Percentiles rank a stretch among this genome's conserved stretches.
Conservation (phyloP, 2,113 vertebrate species). For the Xyliphius kryptos region DNA sequence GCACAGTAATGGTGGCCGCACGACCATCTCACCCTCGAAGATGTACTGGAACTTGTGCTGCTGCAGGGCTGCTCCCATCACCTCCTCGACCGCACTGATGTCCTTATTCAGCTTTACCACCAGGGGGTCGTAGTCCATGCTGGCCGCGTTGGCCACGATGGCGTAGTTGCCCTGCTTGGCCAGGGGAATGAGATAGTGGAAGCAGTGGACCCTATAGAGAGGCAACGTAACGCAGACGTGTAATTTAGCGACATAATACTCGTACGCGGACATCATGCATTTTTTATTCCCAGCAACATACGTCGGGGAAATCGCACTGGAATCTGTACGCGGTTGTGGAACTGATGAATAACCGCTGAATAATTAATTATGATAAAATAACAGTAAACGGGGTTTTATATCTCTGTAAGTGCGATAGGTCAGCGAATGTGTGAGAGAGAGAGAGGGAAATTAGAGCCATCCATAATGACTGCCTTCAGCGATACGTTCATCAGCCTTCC, state of each 20-base stretch:
- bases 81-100: constrained; percentile 92
- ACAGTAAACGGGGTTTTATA: too few relatives aligned
- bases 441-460: neutral
- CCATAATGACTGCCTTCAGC: constrained; percentile 29
- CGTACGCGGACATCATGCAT: neutral
- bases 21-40: constrained; percentile 94
- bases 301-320: too few relatives aligned
- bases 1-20: too few relatives aligned
- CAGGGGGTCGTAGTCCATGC: constrained; percentile 97
- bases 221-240: too few relatives aligned
- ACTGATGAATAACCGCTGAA: too few relatives aligned
- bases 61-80: constrained; percentile 89
- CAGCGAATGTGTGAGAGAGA: neutral
- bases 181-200: constrained; percentile 94
- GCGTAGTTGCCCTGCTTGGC: constrained; percentile 96
- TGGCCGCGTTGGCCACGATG: constrained; percentile 96
- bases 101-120: constrained; percentile 97
- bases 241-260: too few relatives aligned
- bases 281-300: too few relatives aligned
- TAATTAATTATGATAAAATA: too few relatives aligned
- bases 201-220: constrained; percentile 84
- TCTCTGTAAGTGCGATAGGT: too few relatives aligned
- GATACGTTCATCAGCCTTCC: constrained; percentile 25
- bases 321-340: too few relatives aligned
- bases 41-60: constrained; percentile 99